Base-by-base conservation (phyloP, 2,888 invertebrate genomes). In the Ischnus inquisitorius region DNA sequence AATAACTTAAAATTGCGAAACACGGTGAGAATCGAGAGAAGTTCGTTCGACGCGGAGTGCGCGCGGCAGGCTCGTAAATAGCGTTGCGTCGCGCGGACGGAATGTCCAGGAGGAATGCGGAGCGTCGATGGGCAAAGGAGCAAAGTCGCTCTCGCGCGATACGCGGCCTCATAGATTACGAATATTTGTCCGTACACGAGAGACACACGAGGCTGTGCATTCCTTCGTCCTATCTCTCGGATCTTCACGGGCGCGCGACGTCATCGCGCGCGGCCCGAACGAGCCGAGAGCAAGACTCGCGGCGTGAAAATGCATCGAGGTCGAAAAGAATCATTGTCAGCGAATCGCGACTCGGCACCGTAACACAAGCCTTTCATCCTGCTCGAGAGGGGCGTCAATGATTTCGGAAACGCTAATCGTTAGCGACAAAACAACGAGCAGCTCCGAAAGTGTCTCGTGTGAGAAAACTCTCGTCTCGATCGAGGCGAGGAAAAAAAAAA, bases 1-100 rank as follows among this genome's bases (percentile, higher is more conserved):
- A 97, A 94, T 93, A 98, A 95, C 97, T 97, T 92, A 48, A 83
- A 80, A 77, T 48, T 34, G 41, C 25, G 93, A 93, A 71, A 71
- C 0, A 46, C 62, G 19, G 54, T 79, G 68, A 81, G 77, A 43
- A 81, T 60, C 34, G 34, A 8, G 8, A 34, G 39, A 57, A 10
- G 22, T 3, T 12, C 3, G 19, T 43, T n/a, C n/a, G 14, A 22
- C 4, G 4, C 14, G 12, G 22, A 41, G 12, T 16, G 22, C 16
- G 25, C 3, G 28, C 34, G 34, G 19, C 1, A 39, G 39, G n/a
- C 8, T 39, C 16, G n/a, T 12, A 64, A 39, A 19, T 19, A 64
- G 1, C n/a, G 39, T 16, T n/a, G 16, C 60, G 60, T 25, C 3
- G 16, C 6, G 16, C 34, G 64, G 39, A 14, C 64, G n/a, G 64